Conservation (phyloP, 2,888 invertebrate species). For the Lissonota sp. region DNA sequence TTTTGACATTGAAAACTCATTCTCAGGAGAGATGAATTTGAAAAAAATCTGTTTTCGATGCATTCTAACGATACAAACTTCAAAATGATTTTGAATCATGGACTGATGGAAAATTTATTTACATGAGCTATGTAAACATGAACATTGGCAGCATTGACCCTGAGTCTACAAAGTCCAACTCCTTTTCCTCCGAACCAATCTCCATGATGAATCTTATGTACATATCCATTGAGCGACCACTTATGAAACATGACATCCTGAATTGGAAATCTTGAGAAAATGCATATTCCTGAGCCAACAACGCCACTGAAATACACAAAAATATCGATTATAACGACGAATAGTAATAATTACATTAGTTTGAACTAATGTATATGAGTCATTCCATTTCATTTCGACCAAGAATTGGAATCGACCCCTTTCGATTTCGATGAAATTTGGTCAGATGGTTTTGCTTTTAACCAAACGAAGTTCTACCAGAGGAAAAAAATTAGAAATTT, state of each 20-base stretch:
- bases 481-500: no score
- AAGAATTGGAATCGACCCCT: no score
- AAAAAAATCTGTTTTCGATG: not conserved
- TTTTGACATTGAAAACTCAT: no score
- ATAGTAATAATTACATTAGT: no score
- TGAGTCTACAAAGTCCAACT: constrained; percentile 92
- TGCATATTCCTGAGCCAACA: constrained; percentile 94
- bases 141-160: constrained; percentile 88
- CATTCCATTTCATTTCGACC: no score
- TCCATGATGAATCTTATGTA: constrained; percentile 97
- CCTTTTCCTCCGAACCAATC: constrained; percentile 99
- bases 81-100: not conserved
- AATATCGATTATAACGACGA: no score
- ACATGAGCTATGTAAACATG: constrained; percentile 98
- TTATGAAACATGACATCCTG: constrained; percentile 95
- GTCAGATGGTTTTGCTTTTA: no score
- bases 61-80: no score
- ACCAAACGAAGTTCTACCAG: no score
- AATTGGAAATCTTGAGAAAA: constrained; percentile 93
- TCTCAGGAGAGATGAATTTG: no score
- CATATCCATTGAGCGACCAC: constrained; percentile 99
- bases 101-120: constrained; percentile 67
- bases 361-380: no score
- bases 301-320: constrained; percentile 89
- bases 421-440: no score